Base-by-base conservation (phyloP, 2,113 vertebrate genomes). In the Orientallactaga bullata region DNA sequence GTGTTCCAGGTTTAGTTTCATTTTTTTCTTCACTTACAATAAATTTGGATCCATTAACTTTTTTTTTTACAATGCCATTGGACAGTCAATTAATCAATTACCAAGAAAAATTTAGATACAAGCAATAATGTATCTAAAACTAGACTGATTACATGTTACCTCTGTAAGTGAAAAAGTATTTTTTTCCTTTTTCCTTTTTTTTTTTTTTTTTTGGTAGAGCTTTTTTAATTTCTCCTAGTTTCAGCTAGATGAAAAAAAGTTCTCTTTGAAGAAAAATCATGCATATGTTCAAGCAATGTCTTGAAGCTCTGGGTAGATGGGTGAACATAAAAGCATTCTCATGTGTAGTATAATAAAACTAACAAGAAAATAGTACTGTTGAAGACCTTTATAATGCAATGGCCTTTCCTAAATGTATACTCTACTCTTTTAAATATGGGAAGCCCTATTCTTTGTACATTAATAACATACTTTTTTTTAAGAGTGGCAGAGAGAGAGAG, bases 101-200 rank as follows among this genome's bases (percentile, higher is more conserved):
- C 84, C 85, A 95, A 84, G 47, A 93, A 97, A 96, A 92, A 63
- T 61, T 92, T 86, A 71, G 80, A 96, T 87, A 77, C 11, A 82
- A 85, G 69, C 24, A 93, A 76, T 71, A 73, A 83, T 60, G 35
- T 79, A 47, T 73, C 18, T n/a, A 90, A 15, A 63, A 15, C 4
- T 68, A 71, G 0, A 85, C 90, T 72, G 21, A 30, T 35, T 95
- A 65, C 20, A 79, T n/a, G 3, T 32, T 87, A 76, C 55, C 37
- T 58, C 80, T 42, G 74, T 91, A 95, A 92, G 78, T 47, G 55
- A 91, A 76, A 91, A 63, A 69, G 15, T 17, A 47, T 37, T 84
- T 85, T 21, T 47, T 24, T 85, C 21, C 58, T 8, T 60, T 92
- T 66, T 74, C n/a, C n/a, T n/a, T n/a, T n/a, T n/a, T 47, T 24